These are phyloP conservation scores for Apus apus DNA, from an alignment of 2,113 vertebrate genomes.

Conservation along the genomic window DNA sequence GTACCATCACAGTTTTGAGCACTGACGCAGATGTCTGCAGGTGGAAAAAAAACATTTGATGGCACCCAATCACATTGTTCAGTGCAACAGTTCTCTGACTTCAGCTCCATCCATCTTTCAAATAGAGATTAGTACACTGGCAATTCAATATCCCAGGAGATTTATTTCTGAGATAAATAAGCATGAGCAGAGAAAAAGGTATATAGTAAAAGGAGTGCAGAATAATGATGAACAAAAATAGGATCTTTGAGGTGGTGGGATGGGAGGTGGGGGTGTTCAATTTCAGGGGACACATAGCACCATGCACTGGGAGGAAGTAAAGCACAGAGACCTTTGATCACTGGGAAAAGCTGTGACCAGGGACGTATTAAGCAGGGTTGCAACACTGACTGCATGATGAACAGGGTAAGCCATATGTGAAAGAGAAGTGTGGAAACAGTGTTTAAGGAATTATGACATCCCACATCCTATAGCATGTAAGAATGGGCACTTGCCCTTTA, in stretches of 20 bases:
- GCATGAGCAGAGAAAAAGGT: neutral
- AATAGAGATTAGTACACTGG: neutral
- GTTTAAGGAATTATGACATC: neutral
- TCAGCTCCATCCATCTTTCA: neutral
- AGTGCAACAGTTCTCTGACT: neutral
- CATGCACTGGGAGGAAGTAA: neutral
- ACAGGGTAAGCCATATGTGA: accelerated
- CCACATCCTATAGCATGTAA: neutral
- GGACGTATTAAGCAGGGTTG: neutral
- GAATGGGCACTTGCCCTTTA: neutral
- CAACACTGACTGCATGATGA: neutral
- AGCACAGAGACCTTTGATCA: neutral
- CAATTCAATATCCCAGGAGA: neutral
- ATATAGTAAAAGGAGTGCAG: neutral
- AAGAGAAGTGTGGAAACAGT: neutral
- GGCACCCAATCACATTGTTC: neutral
- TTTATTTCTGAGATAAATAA: neutral
- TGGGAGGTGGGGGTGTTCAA: neutral
- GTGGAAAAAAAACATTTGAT: neutral
- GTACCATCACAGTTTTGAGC: neutral
- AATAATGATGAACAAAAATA: accelerated
- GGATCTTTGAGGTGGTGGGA: neutral
- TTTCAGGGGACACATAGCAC: neutral
- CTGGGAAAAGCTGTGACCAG: neutral
- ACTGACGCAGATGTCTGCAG: neutral